Base-by-base conservation (phyloP, 1,140 invertebrate genomes). In the Scylla paramamosain region DNA sequence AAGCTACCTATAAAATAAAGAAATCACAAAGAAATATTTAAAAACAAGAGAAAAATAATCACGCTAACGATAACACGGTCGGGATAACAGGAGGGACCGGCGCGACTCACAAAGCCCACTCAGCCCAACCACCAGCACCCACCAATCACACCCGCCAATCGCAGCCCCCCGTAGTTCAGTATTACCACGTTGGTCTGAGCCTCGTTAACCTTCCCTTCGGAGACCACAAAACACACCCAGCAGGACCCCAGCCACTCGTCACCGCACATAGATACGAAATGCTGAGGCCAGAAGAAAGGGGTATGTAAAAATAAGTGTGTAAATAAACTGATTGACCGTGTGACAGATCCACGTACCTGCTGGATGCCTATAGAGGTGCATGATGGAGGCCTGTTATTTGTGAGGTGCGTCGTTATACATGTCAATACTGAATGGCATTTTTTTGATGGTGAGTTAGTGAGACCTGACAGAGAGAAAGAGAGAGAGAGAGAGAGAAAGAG, bases 191-290 rank as follows among this genome's bases (percentile, higher is more conserved):
- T n/a, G 67, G 7, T n/a, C 20, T 20, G 16, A n/a, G 20, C 16
- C 67, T 77, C 67, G 67, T 77, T 77, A 77, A n/a, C 67, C 67
- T n/a, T 77, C 67, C n/a, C 67, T 77, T 77, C 67, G 8, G 67
- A 25, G 67, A 20, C 16, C 25, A 77, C 67, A 77, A 77, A 77
- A 77, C 67, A 77, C 67, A 7, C 67, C 16, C 67, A n/a, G 67
- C 67, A 8, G 67, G 67, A 77, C 67, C 16, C 12, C 67, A 7
- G 67, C 67, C 25, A n/a, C 25, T 77, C 20, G 25, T n/a, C 67
- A 20, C 8, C 8, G 39, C 67, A 77, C 67, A 77, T 2, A 77
- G 67, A 77, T 77, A 77, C 67, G 6, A 6, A 25, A 25, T 67
- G 59, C 8, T 4, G 14, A 14, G 52, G 52, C 10, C 12, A 59